Evolutionary conservation across 2,888 invertebrate species (phyloP).

Genomic region (Cantharis lateralis): DNA sequence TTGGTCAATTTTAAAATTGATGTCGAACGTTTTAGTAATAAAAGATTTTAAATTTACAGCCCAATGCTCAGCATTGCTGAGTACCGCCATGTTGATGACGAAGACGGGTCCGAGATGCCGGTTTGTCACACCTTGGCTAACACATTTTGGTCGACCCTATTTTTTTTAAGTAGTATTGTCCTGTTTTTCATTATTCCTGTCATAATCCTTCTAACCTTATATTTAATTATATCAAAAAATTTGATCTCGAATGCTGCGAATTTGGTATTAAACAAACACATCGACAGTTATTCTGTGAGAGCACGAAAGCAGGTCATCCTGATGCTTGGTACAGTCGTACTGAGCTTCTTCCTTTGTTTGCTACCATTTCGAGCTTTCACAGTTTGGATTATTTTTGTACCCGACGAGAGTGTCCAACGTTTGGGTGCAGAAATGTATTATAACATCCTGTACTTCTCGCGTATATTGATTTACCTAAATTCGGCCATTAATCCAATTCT

Average conservation of each 20-base stretch:
- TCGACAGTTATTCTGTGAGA: constrained; percentile 71
- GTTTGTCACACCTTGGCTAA: constrained; percentile 82
- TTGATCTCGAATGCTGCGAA: constrained; percentile 73
- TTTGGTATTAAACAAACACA: constrained; percentile 72
- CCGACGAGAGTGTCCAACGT: constrained; percentile 68
- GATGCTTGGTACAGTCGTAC: constrained; percentile 85
- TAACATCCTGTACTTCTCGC: constrained; percentile 79
- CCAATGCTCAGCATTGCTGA: constrained; percentile 79
- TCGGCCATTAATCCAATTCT: constrained; percentile 89
- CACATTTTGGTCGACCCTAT: constrained; percentile 75
- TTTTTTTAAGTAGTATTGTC: constrained; percentile 78
- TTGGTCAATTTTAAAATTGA: background rate
- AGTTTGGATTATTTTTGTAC: constrained; percentile 79
- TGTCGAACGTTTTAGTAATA: constrained; percentile 15
- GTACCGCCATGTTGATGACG: constrained; percentile 69
- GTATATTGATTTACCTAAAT: constrained; percentile 87
- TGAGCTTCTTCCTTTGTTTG: constrained; percentile 86
- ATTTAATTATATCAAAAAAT: constrained; percentile 82
- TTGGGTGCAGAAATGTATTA: constrained; percentile 81
- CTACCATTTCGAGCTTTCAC: constrained; percentile 85
- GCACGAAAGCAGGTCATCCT: constrained; percentile 83
- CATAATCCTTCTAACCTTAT: constrained; percentile 76
- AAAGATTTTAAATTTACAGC: constrained; percentile 64
- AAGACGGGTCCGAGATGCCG: constrained; percentile 71
- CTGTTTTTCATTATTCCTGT: constrained; percentile 83